Conservation (phyloP, 2,797 vertebrate genomes). For the Ptychadena robeensis region DNA sequence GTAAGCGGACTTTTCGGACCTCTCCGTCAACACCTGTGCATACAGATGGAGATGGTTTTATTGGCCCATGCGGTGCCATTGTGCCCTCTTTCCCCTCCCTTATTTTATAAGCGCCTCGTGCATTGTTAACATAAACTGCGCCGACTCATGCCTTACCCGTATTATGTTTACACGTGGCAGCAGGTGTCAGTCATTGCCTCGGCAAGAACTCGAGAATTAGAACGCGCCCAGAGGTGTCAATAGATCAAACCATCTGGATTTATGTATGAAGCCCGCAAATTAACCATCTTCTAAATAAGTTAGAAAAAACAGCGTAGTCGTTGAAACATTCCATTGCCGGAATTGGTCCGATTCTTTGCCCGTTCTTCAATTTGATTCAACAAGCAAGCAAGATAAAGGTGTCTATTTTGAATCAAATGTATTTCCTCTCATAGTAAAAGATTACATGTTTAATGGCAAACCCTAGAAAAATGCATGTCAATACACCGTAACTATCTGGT, state of each 20-base stretch:
- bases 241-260: background rate
- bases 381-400: no score
- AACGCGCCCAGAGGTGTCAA: background rate
- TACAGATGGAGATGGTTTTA: conserved; percentile 48
- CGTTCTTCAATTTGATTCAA: no score
- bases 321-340: no score
- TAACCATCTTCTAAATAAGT: no score
- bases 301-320: no score
- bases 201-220: background rate
- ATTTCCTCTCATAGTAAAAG: no score
- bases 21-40: conserved; percentile 34
- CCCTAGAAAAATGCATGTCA: no score
- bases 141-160: conserved; percentile 1
- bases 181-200: background rate
- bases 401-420: background rate
- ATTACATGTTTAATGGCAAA: no score
- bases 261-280: no score
- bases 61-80: conserved; percentile 24
- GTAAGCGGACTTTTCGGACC: conserved; percentile 32
- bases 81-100: background rate
- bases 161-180: conserved; percentile 29
- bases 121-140: conserved; percentile 16
- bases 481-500: no score
- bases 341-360: no score
- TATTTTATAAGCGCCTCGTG: conserved; percentile 9